Evolutionary conservation across 2,888 invertebrate species (phyloP).

Genomic region (Geotrupes spiniger): DNA sequence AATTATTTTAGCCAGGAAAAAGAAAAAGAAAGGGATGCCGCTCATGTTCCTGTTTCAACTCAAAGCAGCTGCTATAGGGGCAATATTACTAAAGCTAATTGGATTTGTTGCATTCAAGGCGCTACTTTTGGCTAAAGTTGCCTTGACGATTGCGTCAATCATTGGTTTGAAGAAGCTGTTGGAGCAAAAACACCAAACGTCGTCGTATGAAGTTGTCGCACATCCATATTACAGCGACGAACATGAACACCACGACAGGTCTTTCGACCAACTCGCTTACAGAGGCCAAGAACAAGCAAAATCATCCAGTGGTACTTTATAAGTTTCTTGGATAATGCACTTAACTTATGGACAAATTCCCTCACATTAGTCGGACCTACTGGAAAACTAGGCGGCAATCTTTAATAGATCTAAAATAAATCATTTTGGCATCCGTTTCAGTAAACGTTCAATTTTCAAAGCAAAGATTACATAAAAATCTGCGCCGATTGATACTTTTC

Average conservation of each 20-base stretch:
- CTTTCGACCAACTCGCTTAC: conserved; percentile 67
- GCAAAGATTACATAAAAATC: too few relatives aligned
- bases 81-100: conserved; percentile 72
- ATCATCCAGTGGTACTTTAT: not conserved
- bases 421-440: too few relatives aligned
- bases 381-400: too few relatives aligned
- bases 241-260: conserved; percentile 65
- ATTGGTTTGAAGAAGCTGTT: conserved; percentile 73
- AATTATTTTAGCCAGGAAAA: conserved; percentile 57
- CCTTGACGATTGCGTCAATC: conserved; percentile 71
- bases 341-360: not conserved
- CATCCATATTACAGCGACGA: conserved; percentile 53
- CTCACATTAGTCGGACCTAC: too few relatives aligned
- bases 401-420: too few relatives aligned
- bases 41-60: conserved; percentile 74
- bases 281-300: conserved; percentile 9
- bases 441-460: too few relatives aligned
- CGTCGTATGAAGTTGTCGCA: conserved; percentile 72
- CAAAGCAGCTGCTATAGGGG: conserved; percentile 76
- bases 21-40: conserved; percentile 73
- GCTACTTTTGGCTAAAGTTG: conserved; percentile 78
- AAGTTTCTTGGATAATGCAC: not conserved
- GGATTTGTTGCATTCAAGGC: conserved; percentile 83
- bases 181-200: conserved; percentile 64
- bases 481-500: too few relatives aligned